phyloP scores from a whole-genome alignment of 2,113 vertebrate genomes.

The Ptyas mucosa region DNA sequence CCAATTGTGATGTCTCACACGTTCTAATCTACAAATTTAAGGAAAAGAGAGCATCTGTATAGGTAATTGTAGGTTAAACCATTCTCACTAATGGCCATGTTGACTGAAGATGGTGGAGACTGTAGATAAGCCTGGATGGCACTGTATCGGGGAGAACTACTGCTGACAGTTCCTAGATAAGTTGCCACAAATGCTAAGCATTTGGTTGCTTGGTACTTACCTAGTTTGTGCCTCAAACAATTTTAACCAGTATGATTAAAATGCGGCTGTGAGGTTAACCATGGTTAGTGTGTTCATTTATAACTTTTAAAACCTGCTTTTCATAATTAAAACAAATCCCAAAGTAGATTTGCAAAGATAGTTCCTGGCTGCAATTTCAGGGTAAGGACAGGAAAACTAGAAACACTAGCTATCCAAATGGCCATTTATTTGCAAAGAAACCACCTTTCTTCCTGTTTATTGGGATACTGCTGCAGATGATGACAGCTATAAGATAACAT shows the following conservation, averaged over 20 bases:
- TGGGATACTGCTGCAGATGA: constrained; percentile 46
- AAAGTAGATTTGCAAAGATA: background rate
- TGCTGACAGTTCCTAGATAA: background rate
- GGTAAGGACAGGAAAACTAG: constrained; percentile 8
- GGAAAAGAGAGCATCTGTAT: background rate
- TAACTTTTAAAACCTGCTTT: background rate
- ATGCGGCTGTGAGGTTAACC: background rate
- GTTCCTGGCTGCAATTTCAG: background rate
- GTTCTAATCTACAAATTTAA: background rate
- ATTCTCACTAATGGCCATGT: background rate
- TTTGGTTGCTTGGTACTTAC: background rate
- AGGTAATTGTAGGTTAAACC: background rate
- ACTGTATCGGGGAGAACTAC: background rate
- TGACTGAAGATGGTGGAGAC: background rate
- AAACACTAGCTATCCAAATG: constrained; percentile 19
- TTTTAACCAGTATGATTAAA: background rate
- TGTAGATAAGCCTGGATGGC: background rate
- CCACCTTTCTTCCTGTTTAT: background rate
- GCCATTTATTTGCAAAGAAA: background rate
- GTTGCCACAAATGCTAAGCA: background rate
- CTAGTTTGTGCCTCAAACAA: background rate
- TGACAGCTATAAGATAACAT: constrained; percentile 59
- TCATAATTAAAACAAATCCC: background rate
- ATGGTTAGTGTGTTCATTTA: background rate
- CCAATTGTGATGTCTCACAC: background rate